Percentiles rank a stretch among this genome's conserved stretches.
Conservation (phyloP, 2,888 invertebrate species). For the Tenthredo notha region DNA sequence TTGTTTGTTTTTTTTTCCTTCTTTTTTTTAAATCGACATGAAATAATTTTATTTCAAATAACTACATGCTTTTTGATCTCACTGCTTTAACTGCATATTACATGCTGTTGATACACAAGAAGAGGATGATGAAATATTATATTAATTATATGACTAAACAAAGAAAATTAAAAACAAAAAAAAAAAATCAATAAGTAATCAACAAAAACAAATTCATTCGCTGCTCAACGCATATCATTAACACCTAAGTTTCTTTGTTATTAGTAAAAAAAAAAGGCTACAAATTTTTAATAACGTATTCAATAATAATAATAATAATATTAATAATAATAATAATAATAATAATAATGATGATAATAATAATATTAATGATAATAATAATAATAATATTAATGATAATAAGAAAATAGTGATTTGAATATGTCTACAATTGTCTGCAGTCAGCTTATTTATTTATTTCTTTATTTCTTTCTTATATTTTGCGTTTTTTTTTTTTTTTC, state of each 20-base stretch:
- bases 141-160: conserved; percentile 30
- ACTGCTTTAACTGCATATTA: conserved; percentile 34
- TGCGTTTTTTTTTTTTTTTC: background rate
- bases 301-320: background rate
- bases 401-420: background rate
- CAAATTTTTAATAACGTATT: background rate
- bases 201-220: conserved; percentile 9
- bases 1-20: no score
- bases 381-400: background rate
- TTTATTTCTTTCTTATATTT: background rate
- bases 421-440: background rate
- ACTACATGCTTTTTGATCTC: conserved; percentile 46
- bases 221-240: background rate
- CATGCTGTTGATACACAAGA: conserved; percentile 23
- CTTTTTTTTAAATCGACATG: conserved; percentile 26
- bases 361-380: background rate
- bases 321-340: conserved; percentile 3
- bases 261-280: background rate
- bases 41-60: conserved; percentile 47
- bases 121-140: conserved; percentile 27
- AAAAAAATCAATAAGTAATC: conserved; percentile 8
- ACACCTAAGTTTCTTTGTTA: background rate
- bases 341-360: background rate
- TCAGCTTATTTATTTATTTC: background rate
- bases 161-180: background rate